phyloP scores from a whole-genome alignment of 2,888 invertebrate species.

The Gortyna flavago region DNA sequence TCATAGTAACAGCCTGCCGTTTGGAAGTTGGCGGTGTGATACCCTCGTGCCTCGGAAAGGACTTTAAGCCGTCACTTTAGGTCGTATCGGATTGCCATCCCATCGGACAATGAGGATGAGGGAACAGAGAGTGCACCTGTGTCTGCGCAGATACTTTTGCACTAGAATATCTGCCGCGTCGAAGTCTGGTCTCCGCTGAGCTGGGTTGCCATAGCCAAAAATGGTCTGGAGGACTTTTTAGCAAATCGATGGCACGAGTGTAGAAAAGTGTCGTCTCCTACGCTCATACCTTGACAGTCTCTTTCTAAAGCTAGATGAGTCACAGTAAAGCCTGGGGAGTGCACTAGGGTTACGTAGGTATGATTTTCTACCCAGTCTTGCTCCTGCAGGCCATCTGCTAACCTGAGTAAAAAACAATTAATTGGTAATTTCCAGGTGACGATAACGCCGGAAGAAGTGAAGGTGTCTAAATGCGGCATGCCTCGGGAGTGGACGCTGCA shows the following conservation, averaged over 20 bases:
- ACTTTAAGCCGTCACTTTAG: no score
- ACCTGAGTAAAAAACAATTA: neutral
- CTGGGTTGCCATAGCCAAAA: no score
- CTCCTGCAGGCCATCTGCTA: neutral
- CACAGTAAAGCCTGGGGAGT: neutral
- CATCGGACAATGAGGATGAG: no score
- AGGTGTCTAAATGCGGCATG: slow-evolving; percentile 94
- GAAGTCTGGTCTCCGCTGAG: no score
- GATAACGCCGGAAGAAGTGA: slow-evolving; percentile 93
- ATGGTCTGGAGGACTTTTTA: neutral
- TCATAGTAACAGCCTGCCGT: no score
- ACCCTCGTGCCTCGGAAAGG: no score
- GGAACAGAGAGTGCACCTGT: no score
- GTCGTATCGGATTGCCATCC: no score
- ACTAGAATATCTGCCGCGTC: no score
- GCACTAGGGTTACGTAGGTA: neutral
- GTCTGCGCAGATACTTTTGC: no score
- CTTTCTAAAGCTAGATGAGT: neutral
- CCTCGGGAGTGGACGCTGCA: slow-evolving; percentile 94
- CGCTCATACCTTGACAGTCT: neutral
- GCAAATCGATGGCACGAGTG: neutral
- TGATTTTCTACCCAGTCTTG: neutral
- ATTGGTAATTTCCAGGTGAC: slow-evolving; percentile 90
- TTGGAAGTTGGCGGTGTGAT: no score
- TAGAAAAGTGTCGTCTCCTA: neutral